phyloP scores from a whole-genome alignment of 37 sponge, comb jelly and placozoan genomes.

The Axinella damicornis region DNA sequence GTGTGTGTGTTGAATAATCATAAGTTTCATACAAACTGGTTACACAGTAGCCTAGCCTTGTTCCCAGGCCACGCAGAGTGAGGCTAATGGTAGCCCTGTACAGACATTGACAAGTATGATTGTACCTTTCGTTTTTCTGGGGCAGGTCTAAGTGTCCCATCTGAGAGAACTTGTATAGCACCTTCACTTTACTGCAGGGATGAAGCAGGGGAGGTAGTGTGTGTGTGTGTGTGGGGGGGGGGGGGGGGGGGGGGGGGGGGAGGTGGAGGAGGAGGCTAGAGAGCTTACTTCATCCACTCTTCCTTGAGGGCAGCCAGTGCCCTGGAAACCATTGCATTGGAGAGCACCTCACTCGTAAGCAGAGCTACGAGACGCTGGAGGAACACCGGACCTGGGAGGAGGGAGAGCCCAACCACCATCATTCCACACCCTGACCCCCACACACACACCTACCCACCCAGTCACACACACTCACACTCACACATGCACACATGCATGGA shows the following conservation, averaged over 20 bases:
- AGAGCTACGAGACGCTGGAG: conserved; percentile 47
- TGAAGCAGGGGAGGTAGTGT: not conserved
- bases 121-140: conserved; percentile 51
- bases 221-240: not conserved
- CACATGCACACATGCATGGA: too few relatives aligned
- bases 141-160: conserved; percentile 60
- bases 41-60: not conserved
- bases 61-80: not conserved
- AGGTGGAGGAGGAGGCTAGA: not conserved
- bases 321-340: conserved; percentile 47
- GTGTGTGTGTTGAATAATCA: not conserved
- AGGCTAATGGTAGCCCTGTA: not conserved
- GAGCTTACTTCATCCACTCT: conserved; percentile 82
- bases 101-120: too few relatives aligned
- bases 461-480: conserved; percentile 22
- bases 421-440: too few relatives aligned
- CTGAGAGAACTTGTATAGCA: conserved; percentile 79
- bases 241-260: not conserved
- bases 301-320: conserved; percentile 62
- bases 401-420: too few relatives aligned
- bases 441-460: too few relatives aligned
- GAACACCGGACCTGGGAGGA: conserved; percentile 46
- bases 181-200: conserved; percentile 59
- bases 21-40: not conserved
- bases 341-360: conserved; percentile 51